Evolutionary conservation across 2,797 vertebrate genomes (phyloP).

Genomic region (Lagothrix lagotricha): DNA sequence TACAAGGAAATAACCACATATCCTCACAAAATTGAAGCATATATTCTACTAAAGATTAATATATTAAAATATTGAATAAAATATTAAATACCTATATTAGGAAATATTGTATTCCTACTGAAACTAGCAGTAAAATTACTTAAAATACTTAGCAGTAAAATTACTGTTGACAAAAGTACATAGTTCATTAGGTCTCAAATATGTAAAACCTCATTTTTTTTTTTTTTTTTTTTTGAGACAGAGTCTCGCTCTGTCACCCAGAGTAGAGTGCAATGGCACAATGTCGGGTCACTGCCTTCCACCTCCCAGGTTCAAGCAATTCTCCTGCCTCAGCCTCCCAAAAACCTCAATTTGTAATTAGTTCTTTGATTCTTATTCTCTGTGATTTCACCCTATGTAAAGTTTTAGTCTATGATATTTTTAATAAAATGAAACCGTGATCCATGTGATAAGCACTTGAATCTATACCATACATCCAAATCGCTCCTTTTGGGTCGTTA

Average conservation of each 20-base stretch:
- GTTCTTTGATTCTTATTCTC: not conserved
- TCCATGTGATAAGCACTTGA: not conserved
- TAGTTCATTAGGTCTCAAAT: constrained; percentile 30
- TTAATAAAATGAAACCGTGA: constrained; percentile 27
- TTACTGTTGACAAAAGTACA: not conserved
- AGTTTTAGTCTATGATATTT: not conserved
- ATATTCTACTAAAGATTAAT: not conserved
- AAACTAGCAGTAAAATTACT: constrained; percentile 23
- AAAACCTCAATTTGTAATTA: constrained; percentile 25
- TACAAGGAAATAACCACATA: not conserved
- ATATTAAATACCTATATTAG: not conserved
- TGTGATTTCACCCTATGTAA: not conserved
- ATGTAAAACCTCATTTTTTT: constrained; percentile 19
- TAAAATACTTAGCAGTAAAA: constrained; percentile 21
- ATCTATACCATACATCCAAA: not conserved
- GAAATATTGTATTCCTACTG: not conserved
- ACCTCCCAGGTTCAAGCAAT: too few relatives aligned
- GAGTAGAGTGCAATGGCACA: too few relatives aligned
- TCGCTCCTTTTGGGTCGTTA: not conserved
- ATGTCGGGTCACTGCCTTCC: too few relatives aligned
- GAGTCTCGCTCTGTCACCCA: too few relatives aligned
- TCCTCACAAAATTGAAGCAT: not conserved
- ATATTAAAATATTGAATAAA: not conserved
- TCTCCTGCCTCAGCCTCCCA: too few relatives aligned
- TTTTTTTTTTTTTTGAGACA: constrained; percentile 43